phyloP scores from a whole-genome alignment of 2,888 invertebrate genomes.

The Stenurella melanura region DNA sequence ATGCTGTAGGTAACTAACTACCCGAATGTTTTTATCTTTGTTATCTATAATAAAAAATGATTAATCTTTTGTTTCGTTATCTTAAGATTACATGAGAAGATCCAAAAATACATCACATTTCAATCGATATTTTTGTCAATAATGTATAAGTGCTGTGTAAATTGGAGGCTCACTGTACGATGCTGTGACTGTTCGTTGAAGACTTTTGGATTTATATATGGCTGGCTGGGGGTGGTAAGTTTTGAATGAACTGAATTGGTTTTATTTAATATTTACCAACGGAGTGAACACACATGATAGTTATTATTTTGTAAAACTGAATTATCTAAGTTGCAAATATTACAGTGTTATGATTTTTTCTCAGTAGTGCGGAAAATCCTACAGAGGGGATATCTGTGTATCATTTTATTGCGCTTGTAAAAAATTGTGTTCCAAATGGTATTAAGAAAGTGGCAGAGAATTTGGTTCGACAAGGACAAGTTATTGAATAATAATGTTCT shows the following conservation, averaged over 20 bases:
- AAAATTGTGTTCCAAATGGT: no score
- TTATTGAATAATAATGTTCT: no score
- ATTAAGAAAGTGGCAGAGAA: no score
- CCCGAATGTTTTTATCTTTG: slow-evolving; percentile 1
- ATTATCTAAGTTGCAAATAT: no score
- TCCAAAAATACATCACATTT: neutral
- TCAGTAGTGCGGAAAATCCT: no score
- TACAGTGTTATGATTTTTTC: no score
- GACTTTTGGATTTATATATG: slow-evolving; percentile 15
- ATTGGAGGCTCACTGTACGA: neutral
- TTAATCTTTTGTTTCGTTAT: slow-evolving; percentile 10
- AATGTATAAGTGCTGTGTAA: neutral
- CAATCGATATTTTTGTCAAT: slow-evolving; percentile 5
- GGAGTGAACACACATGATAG: no score
- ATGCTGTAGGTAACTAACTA: slow-evolving; percentile 11
- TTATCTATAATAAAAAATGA: neutral
- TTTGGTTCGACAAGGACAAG: no score
- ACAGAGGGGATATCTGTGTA: no score
- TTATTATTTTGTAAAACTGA: no score
- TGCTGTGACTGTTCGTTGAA: slow-evolving; percentile 19
- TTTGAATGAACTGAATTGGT: neutral
- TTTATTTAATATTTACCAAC: no score
- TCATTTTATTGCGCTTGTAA: no score
- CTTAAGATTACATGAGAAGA: slow-evolving; percentile 6
- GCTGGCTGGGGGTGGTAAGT: slow-evolving; percentile 34